Percentiles rank a stretch among this genome's conserved stretches.
Evolutionary conservation across 2,888 invertebrate genomes (phyloP).

Genomic region (Tetrapedia diversipes): DNA sequence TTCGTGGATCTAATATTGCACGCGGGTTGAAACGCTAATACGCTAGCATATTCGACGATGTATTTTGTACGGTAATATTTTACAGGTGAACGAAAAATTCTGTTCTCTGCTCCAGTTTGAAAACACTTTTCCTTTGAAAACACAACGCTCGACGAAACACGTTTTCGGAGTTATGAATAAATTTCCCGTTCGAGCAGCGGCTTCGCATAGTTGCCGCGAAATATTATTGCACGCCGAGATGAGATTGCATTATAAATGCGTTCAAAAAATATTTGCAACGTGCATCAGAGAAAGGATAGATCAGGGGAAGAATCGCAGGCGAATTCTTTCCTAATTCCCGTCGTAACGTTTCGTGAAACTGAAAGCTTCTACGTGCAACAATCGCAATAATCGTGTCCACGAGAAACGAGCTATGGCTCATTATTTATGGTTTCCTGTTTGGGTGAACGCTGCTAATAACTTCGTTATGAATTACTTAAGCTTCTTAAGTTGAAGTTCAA

Average conservation of each 20-base stretch:
- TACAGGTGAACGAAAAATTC: slow-evolving; percentile 5
- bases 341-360: too few species aligned
- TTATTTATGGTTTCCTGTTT: too few species aligned
- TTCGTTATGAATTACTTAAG: slow-evolving; percentile 10
- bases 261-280: slow-evolving; percentile 8
- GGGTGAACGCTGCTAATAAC: background rate
- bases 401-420: too few species aligned
- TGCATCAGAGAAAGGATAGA: background rate
- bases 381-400: too few species aligned
- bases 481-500: slow-evolving; percentile 16
- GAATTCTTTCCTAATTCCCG: too few species aligned
- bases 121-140: slow-evolving; percentile 15
- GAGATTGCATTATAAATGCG: background rate
- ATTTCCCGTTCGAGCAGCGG: slow-evolving; percentile 13
- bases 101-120: background rate
- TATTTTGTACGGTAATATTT: background rate
- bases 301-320: too few species aligned
- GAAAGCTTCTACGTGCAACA: too few species aligned
- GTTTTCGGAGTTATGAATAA: slow-evolving; percentile 39
- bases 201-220: background rate
- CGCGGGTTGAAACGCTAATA: background rate
- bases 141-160: slow-evolving; percentile 8
- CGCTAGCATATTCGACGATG: background rate
- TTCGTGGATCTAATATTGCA: too few species aligned
- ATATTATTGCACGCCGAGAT: slow-evolving; percentile 6